phyloP scores from a whole-genome alignment of 2,113 vertebrate genomes.

The Dasyprocta punctata region DNA sequence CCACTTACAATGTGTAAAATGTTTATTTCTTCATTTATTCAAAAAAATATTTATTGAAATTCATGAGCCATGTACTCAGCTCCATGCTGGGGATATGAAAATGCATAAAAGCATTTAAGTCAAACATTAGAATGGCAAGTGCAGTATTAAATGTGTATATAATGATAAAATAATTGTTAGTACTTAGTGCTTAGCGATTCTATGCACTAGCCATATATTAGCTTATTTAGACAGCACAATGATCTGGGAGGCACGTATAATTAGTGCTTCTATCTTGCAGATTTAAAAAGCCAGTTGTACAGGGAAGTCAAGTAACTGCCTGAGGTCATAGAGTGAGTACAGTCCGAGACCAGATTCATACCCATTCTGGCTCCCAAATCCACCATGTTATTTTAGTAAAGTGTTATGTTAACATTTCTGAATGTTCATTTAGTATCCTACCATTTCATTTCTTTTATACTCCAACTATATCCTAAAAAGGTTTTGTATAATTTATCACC shows the following conservation, averaged over 20 bases:
- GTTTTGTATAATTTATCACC: not conserved
- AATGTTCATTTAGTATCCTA: not conserved
- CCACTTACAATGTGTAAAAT: not conserved
- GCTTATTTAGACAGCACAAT: not conserved
- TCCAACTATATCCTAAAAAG: constrained; percentile 5
- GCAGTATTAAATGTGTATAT: not conserved
- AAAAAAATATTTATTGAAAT: constrained; percentile 46
- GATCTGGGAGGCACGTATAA: not conserved
- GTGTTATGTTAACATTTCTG: not conserved
- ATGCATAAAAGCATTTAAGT: not conserved
- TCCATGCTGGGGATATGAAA: not conserved
- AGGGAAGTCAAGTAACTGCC: not conserved
- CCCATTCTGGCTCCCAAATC: not conserved
- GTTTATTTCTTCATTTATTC: not conserved
- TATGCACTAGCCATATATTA: not conserved
- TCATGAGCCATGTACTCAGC: not conserved
- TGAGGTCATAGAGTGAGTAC: not conserved
- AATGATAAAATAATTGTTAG: constrained; percentile 14
- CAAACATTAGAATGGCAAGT: not conserved
- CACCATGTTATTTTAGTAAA: not conserved
- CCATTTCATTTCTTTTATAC: constrained; percentile 4
- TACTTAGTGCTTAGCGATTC: not conserved
- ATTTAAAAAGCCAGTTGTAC: not conserved
- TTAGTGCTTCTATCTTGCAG: constrained; percentile 25
- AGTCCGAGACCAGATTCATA: constrained; percentile 12